Percentiles rank a stretch among this genome's conserved stretches.
These are phyloP conservation scores for Bergia puertoricense DNA, from an alignment of 92 coral and sea anemone species.

Conservation along the genomic window DNA sequence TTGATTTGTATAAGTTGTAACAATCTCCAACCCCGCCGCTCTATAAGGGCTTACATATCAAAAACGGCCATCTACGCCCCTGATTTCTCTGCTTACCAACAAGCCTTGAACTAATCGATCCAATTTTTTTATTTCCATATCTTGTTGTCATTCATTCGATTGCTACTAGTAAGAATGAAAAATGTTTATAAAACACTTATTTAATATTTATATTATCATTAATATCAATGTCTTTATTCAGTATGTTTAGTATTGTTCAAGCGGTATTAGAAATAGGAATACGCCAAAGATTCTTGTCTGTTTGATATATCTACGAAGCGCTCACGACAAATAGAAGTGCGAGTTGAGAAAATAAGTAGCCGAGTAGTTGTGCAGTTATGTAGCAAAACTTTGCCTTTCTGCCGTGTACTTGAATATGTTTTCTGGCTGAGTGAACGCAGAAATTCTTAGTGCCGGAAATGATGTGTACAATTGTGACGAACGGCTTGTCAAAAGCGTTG, in stretches of 20 bases:
- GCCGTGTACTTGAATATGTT: conserved; percentile 34
- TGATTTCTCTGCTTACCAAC: neutral
- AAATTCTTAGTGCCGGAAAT: conserved; percentile 25
- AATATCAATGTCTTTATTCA: neutral
- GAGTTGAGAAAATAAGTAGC: neutral
- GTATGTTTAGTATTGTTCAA: neutral
- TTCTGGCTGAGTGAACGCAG: conserved; percentile 30
- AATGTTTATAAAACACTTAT: conserved; percentile 15
- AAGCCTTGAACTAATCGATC: neutral
- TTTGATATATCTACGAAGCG: neutral
- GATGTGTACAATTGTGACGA: neutral
- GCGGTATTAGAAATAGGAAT: too few species aligned
- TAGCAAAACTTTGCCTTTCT: neutral
- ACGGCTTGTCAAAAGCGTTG: neutral
- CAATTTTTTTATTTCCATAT: neutral
- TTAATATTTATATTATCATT: conserved; percentile 5
- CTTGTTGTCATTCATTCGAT: neutral
- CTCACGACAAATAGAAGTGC: neutral
- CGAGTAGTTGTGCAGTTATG: neutral
- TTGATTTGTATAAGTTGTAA: too few species aligned
- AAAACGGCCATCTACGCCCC: too few species aligned
- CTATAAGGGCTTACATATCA: too few species aligned
- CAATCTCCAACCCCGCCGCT: too few species aligned
- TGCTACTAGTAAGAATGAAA: neutral
- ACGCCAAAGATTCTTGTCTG: neutral